Evolutionary conservation across 2,113 vertebrate genomes (phyloP).

Genomic region (Conger conger): DNA sequence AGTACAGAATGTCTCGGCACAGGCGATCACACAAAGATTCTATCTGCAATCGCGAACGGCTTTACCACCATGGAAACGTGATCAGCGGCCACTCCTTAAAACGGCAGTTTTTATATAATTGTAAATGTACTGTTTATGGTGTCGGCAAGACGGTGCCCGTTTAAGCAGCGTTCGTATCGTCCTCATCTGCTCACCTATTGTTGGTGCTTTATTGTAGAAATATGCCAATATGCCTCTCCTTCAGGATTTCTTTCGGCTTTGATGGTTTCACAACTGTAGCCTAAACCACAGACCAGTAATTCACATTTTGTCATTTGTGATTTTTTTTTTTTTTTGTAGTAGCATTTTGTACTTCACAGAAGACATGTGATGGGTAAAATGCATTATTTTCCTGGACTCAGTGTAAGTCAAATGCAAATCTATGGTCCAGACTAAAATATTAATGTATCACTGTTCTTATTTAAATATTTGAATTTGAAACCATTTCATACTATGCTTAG

Average conservation of each 20-base stretch:
- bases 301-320: background rate
- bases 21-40: conserved; percentile 54
- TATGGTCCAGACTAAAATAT: conserved; percentile 13
- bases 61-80: conserved; percentile 7
- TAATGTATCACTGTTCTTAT: background rate
- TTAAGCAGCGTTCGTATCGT: background rate
- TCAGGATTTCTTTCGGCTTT: background rate
- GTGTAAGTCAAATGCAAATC: conserved; percentile 52
- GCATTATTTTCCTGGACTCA: conserved; percentile 48
- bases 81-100: conserved; percentile 8
- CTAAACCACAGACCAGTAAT: background rate
- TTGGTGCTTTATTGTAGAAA: background rate
- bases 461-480: background rate
- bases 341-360: background rate
- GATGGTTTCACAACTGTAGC: background rate
- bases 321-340: background rate
- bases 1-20: conserved; percentile 71
- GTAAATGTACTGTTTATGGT: background rate
- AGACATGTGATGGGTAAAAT: conserved; percentile 53
- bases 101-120: background rate
- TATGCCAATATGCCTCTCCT: background rate
- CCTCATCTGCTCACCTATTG: background rate
- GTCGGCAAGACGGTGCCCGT: background rate
- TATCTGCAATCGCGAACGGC: conserved; percentile 36
- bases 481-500: background rate